These are phyloP conservation scores for Brachyrhaphis roseni DNA, from an alignment of 2,797 vertebrate species.

Conservation along the genomic window DNA sequence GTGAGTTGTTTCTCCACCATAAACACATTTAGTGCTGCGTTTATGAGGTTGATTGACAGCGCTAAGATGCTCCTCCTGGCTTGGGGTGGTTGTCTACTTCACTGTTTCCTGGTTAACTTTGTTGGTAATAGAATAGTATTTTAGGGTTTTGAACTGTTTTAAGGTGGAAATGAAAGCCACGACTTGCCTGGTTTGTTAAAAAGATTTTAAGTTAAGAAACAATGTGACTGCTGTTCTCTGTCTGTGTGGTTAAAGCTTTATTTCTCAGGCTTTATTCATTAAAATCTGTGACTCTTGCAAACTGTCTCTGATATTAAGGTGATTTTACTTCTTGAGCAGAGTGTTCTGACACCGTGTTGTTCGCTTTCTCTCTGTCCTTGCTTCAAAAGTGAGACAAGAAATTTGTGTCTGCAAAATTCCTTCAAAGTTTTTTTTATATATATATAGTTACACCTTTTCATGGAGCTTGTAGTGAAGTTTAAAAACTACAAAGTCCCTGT, in stretches of 20 bases:
- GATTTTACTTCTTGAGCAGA: not conserved
- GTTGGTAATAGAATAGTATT: too few relatives aligned
- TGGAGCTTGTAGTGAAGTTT: not conserved
- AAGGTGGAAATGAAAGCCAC: not conserved
- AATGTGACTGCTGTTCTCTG: not conserved
- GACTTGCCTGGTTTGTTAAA: not conserved
- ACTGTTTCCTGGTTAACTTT: not conserved
- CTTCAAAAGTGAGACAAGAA: not conserved
- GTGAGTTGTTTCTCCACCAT: too few relatives aligned
- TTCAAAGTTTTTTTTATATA: not conserved
- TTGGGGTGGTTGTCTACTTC: not conserved
- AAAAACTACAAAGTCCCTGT: not conserved
- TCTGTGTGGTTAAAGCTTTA: not conserved
- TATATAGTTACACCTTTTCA: not conserved
- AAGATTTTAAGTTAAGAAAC: not conserved
- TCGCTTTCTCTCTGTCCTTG: too few relatives aligned
- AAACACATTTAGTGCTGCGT: too few relatives aligned
- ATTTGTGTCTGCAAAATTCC: not conserved
- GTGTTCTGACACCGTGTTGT: not conserved
- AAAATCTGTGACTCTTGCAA: not conserved
- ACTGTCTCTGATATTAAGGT: not conserved
- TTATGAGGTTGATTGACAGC: too few relatives aligned
- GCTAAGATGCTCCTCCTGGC: too few relatives aligned
- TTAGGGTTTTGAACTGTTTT: not conserved
- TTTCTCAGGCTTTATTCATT: not conserved